Evolutionary conservation across 2,888 invertebrate genomes (phyloP), one percentile per base, ranked within the genome.

Genomic region (Blera fallax): DNA sequence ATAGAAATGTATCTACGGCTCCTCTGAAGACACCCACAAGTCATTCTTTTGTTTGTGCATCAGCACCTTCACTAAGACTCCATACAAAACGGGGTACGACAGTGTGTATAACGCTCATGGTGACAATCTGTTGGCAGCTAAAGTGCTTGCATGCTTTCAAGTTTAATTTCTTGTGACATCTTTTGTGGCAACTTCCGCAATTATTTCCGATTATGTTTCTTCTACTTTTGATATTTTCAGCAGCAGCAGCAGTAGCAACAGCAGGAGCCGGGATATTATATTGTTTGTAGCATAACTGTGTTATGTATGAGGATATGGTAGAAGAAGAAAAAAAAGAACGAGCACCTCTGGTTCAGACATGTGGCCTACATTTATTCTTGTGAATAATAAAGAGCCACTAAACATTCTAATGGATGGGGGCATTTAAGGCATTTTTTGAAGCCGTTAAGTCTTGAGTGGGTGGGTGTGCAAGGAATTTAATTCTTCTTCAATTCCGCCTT

Each of bases 151-250:
- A 85, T 77, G 85, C 85, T 85, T 80, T 77, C 76, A 85, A 81
- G 85, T 85, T 85, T 85, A 81, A 85, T 85, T 85, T 77, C 81
- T 85, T 85, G 81, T 76, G 85, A 85, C 80, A 82, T 56, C 76
- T 77, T 80, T 80, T 85, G 85, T 76, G 76, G 81, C 76, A 85
- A 85, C 85, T 77, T 85, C 85, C 85, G 81, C 85, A 85, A 85
- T 85, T 85, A 81, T 85, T 81, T 85, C 85, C 85, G 85, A 81
- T 85, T 85, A 81, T 81, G 45, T 76, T 81, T 74, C 60, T 72
- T 81, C 24, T 45, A 32, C 74, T 76, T 85, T 84, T 74, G 37
- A 74, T 80, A 67, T 60, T 65, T 40, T 10, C 32, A 18, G 67
- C 16, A 32, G 18, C 24, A 43, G 21, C 29, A 54, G 34, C 27